Evolutionary conservation across 92 coral and sea anemone species (phyloP).

Genomic region (Metridium senile): DNA sequence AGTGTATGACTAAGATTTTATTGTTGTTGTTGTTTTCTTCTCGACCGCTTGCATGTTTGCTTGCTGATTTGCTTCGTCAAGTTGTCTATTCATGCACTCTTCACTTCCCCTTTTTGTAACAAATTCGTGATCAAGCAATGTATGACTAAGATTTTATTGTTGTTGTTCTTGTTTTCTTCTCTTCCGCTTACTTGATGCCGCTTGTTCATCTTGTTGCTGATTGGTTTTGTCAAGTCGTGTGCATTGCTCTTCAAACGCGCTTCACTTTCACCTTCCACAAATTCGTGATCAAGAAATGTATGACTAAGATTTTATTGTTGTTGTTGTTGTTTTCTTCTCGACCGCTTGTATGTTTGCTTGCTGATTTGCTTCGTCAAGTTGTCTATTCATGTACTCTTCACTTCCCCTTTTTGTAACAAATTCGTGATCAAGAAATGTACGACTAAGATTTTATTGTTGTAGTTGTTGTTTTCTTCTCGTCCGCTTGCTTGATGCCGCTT

Average conservation of each 20-base stretch:
- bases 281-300: background rate
- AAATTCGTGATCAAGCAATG: too few species aligned
- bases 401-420: too few species aligned
- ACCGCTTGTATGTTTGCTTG: background rate
- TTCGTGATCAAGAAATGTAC: too few species aligned
- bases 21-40: background rate
- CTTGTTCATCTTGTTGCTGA: background rate
- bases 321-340: background rate
- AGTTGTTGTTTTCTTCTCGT: background rate
- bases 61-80: background rate
- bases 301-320: background rate
- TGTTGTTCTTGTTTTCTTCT: background rate
- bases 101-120: too few species aligned
- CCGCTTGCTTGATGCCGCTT: too few species aligned
- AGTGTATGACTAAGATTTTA: too few species aligned
- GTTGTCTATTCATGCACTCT: background rate
- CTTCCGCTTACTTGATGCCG: too few species aligned
- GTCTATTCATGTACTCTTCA: background rate
- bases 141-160: too few species aligned
- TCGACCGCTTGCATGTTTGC: background rate
- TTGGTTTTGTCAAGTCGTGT: background rate
- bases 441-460: too few species aligned
- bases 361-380: background rate
- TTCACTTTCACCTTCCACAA: background rate
- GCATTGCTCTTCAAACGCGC: background rate